These are phyloP conservation scores for Excalfactoria chinensis DNA, from an alignment of 2,113 vertebrate genomes.

Conservation along the genomic window DNA sequence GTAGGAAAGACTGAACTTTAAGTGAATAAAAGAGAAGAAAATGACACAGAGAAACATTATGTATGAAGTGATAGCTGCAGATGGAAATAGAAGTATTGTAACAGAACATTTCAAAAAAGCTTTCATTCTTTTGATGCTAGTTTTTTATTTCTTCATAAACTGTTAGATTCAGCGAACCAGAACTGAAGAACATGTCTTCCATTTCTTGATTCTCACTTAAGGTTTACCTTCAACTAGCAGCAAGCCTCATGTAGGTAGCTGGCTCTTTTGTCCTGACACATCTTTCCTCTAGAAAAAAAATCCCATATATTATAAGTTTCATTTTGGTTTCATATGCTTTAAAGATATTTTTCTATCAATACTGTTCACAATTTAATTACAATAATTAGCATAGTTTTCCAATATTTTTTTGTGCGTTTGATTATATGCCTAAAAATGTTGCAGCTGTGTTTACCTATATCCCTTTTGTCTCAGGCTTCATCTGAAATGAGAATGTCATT, in stretches of 20 bases:
- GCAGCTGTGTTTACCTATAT: constrained; percentile 88
- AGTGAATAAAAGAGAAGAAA: neutral
- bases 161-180: neutral
- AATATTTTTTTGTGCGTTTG: constrained; percentile 84
- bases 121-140: neutral
- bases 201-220: neutral
- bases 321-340: constrained; percentile 78
- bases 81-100: neutral
- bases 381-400: constrained; percentile 86
- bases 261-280: neutral
- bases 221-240: neutral
- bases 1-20: neutral
- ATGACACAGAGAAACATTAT: accelerated
- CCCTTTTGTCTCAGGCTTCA: constrained; percentile 81
- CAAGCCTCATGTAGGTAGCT: neutral
- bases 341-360: constrained; percentile 84
- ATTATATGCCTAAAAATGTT: constrained; percentile 83
- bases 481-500: constrained; percentile 83
- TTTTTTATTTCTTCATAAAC: constrained; percentile 29
- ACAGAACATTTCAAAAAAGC: neutral
- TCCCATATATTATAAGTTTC: constrained; percentile 35
- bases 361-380: constrained; percentile 85
- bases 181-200: neutral
- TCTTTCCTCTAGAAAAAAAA: constrained; percentile 7
- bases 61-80: neutral